phyloP scores from a whole-genome alignment of 1,140 invertebrate species.

The Polypedilum vanderplanki region DNA sequence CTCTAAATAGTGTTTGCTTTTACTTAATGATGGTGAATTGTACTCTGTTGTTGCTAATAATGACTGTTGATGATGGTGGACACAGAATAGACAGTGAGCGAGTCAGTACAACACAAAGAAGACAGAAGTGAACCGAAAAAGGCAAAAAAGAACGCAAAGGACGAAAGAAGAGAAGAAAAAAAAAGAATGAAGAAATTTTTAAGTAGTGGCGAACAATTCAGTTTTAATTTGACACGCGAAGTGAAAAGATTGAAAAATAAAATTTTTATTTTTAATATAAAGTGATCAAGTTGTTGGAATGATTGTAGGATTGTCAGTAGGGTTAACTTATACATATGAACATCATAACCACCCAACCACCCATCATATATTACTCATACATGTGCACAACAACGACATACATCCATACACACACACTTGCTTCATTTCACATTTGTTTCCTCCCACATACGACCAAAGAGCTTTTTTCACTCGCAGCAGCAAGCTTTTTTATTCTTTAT shows the following conservation, averaged over 20 bases:
- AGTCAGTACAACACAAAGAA: too few species aligned
- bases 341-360: neutral
- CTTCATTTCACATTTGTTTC: neutral
- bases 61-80: too few species aligned
- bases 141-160: too few species aligned
- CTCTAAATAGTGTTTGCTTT: too few species aligned
- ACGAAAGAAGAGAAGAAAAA: too few species aligned
- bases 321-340: neutral
- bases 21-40: too few species aligned
- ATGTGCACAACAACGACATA: neutral
- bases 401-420: neutral
- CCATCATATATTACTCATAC: neutral
- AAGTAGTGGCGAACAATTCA: neutral
- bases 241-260: conserved; percentile 3
- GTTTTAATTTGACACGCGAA: conserved; percentile 11
- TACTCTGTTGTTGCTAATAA: too few species aligned
- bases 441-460: neutral
- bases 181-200: too few species aligned
- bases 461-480: neutral
- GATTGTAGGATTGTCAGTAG: too few species aligned
- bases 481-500: neutral
- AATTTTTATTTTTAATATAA: neutral
- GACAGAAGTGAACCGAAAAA: too few species aligned
- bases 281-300: neutral
- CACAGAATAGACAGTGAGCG: too few species aligned